Percentiles rank a stretch among this genome's conserved stretches.
Conservation (phyloP, 1,140 invertebrate genomes). For the Heliconius eleuchia region DNA sequence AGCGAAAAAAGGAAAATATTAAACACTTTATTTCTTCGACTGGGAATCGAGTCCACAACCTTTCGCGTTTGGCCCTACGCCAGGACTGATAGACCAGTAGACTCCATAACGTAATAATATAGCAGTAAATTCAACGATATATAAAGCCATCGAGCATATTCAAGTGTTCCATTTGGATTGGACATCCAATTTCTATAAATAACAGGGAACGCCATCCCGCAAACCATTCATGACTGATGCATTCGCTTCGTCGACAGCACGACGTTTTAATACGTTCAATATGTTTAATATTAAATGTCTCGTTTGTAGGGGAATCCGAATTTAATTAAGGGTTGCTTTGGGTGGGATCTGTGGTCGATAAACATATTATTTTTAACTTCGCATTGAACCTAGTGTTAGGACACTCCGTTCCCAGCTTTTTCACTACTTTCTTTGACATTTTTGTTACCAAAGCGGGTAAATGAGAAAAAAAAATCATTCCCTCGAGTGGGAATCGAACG, state of each 20-base stretch:
- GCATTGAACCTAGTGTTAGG: too few relatives aligned
- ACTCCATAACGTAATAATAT: background rate
- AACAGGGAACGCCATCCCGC: constrained; percentile 14
- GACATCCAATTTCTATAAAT: constrained; percentile 32
- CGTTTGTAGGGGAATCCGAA: background rate
- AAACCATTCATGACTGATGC: constrained; percentile 28
- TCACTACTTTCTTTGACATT: too few relatives aligned
- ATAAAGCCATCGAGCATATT: constrained; percentile 16
- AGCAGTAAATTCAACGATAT: constrained; percentile 2
- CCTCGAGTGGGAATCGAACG: too few relatives aligned
- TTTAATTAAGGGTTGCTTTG: background rate
- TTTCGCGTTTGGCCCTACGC: too few relatives aligned
- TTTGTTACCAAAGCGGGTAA: too few relatives aligned
- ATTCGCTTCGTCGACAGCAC: constrained; percentile 2
- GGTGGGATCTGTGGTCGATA: background rate
- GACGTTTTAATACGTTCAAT: constrained; percentile 18
- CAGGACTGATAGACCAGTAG: too few relatives aligned
- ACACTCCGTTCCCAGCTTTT: too few relatives aligned
- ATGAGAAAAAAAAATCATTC: too few relatives aligned
- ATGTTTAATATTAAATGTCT: background rate
- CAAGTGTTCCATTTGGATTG: constrained; percentile 17
- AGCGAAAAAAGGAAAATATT: too few relatives aligned
- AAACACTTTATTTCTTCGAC: too few relatives aligned
- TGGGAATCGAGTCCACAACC: too few relatives aligned
- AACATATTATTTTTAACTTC: too few relatives aligned